These are phyloP conservation scores for Dicrurus megarhynchus DNA, from an alignment of 2,113 vertebrate genomes.

Conservation along the genomic window DNA sequence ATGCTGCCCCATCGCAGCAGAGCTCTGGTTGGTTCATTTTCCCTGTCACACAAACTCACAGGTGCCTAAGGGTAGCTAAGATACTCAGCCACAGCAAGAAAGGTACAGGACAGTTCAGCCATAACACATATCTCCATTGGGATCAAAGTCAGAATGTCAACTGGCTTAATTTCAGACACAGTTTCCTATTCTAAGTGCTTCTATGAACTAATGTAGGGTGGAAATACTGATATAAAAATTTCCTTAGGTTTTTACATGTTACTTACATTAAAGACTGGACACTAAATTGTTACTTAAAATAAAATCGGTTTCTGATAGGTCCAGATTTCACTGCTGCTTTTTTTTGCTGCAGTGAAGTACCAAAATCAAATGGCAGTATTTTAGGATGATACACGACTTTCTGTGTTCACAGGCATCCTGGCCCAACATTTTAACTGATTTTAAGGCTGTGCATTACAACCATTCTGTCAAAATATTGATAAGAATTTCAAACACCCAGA, in stretches of 20 bases:
- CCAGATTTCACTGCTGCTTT: not conserved
- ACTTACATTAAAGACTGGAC: not conserved
- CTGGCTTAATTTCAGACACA: not conserved
- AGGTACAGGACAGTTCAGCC: not conserved
- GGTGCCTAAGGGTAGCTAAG: not conserved
- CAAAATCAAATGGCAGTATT: not conserved
- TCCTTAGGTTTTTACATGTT: not conserved
- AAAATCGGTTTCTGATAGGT: not conserved
- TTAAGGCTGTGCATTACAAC: not conserved
- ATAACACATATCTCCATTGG: not conserved
- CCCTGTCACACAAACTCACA: not conserved
- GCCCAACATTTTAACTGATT: not conserved
- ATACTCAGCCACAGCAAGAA: not conserved
- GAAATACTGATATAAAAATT: not conserved
- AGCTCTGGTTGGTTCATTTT: not conserved
- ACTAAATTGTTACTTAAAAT: not conserved
- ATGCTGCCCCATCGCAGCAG: not conserved
- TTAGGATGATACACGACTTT: not conserved
- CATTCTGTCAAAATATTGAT: conserved; percentile 23
- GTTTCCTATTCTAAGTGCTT: not conserved
- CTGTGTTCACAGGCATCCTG: not conserved
- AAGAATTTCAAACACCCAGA: not conserved
- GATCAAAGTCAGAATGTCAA: not conserved
- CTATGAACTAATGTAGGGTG: not conserved
- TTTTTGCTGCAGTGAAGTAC: not conserved